Percentiles rank a stretch among this genome's conserved stretches.
Evolutionary conservation across 2,113 vertebrate genomes (phyloP).

Genomic region (Nyctereutes procyonoides): DNA sequence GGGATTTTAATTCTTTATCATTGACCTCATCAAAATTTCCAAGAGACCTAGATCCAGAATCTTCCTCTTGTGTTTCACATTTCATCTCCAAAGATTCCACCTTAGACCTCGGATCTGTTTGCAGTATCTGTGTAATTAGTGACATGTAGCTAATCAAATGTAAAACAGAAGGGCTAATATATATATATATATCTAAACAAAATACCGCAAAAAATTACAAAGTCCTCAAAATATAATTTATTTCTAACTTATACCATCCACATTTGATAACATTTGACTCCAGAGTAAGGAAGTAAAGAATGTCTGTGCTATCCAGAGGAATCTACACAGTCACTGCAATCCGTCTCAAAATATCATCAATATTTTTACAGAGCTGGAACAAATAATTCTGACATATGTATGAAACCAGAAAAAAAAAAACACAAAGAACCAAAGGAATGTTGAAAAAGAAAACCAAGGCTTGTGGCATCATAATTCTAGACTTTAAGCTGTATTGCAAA

Average conservation of each 20-base stretch:
- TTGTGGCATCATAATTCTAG: no score
- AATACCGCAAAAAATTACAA: neutral
- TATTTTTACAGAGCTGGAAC: no score
- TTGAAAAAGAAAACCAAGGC: no score
- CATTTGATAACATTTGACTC: neutral
- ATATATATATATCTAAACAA: neutral
- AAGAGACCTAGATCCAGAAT: neutral
- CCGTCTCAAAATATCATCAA: no score
- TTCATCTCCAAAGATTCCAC: neutral
- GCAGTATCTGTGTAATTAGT: neutral
- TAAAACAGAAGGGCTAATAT: neutral
- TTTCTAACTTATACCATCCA: neutral
- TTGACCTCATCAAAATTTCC: neutral
- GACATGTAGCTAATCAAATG: neutral
- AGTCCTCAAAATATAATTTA: neutral
- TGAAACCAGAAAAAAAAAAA: no score
- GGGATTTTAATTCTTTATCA: neutral
- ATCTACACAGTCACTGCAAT: no score
- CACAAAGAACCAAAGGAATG: no score
- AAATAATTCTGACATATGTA: no score
- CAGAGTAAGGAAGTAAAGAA: neutral
- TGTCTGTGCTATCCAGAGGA: no score
- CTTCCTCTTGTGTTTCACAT: neutral
- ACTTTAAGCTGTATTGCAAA: no score
- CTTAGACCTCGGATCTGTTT: neutral